Conservation (phyloP, 1,140 invertebrate genomes). For the Planococcus citri region DNA sequence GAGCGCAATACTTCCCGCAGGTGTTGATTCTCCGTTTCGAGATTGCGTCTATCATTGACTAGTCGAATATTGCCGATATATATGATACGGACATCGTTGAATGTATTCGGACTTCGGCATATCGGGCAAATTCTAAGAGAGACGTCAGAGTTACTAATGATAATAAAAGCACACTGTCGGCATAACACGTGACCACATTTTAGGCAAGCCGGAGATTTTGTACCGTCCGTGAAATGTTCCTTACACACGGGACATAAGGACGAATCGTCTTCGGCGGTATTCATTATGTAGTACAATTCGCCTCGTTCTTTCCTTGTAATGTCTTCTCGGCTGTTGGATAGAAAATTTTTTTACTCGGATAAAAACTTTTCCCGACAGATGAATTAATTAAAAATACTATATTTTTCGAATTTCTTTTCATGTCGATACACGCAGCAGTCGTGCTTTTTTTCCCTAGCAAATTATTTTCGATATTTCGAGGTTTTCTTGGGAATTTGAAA, state of each 20-base stretch:
- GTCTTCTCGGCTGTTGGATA: neutral
- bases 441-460: neutral
- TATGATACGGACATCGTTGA: neutral
- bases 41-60: neutral
- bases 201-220: constrained; percentile 8
- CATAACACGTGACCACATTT: constrained; percentile 6
- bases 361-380: constrained; percentile 2
- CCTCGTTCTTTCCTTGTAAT: neutral
- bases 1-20: neutral
- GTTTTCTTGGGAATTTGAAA: no score
- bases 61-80: constrained; percentile 1
- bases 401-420: neutral
- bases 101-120: neutral
- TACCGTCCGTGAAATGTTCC: constrained; percentile 16
- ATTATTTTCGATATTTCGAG: neutral
- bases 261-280: constrained; percentile 10
- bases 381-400: neutral
- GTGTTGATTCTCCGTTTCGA: neutral
- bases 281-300: neutral
- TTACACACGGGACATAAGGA: constrained; percentile 15
- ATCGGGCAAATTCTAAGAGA: constrained; percentile 12
- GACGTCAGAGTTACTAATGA: neutral
- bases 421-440: neutral
- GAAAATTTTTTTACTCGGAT: neutral
- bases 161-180: constrained; percentile 2